Evolutionary conservation across 2,888 invertebrate species (phyloP).

Genomic region (Smittia aterrima): DNA sequence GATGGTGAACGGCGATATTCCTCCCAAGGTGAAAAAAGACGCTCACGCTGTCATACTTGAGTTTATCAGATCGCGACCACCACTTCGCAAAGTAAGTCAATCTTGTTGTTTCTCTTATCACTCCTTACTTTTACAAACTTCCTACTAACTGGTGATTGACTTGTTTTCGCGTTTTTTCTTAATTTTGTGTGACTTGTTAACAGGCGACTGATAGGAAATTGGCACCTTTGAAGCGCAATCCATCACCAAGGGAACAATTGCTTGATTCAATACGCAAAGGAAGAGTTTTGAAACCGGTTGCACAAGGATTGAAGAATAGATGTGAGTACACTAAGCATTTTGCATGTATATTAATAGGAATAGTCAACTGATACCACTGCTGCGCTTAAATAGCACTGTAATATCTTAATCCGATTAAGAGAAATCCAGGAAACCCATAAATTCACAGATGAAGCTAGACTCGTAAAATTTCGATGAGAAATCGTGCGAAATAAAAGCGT

Average conservation of each 20-base stretch:
- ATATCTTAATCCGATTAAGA: background rate
- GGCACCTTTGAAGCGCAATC: constrained; percentile 68
- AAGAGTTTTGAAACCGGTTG: constrained; percentile 64
- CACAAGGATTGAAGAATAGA: constrained; percentile 55
- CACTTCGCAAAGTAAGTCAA: constrained; percentile 75
- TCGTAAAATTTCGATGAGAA: background rate
- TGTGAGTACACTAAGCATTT: constrained; percentile 55
- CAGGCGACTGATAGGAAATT: constrained; percentile 82
- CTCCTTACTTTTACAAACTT: constrained; percentile 17
- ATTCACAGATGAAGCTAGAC: background rate
- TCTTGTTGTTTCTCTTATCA: background rate
- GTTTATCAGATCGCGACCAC: constrained; percentile 93
- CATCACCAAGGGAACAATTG: constrained; percentile 79
- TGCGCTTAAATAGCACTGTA: background rate
- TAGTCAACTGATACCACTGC: background rate
- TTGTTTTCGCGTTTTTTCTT: constrained; percentile 14
- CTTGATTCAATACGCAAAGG: constrained; percentile 83
- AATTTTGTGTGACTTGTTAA: constrained; percentile 40
- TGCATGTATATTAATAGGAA: background rate
- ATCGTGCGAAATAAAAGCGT: background rate
- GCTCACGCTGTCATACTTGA: constrained; percentile 94
- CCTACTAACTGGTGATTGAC: background rate
- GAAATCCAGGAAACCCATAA: background rate
- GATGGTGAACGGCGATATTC: constrained; percentile 78
- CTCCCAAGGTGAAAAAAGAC: constrained; percentile 84